These are phyloP conservation scores for Frankliniella fusca DNA, from an alignment of 2,888 invertebrate species.

Conservation along the genomic window DNA sequence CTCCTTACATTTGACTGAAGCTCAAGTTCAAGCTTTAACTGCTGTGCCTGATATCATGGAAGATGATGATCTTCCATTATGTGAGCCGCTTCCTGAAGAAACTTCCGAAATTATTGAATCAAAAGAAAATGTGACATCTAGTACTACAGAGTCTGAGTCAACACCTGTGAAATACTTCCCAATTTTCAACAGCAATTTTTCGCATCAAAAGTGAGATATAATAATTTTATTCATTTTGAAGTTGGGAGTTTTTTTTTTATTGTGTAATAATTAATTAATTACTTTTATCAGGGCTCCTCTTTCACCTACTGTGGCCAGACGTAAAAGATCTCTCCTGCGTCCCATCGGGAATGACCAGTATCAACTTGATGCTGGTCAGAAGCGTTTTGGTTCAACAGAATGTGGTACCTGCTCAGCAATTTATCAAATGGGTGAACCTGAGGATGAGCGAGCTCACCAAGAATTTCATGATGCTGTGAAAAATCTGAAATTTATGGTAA, in stretches of 20 bases:
- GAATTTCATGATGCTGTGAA: slow-evolving; percentile 67
- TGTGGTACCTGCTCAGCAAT: slow-evolving; percentile 70
- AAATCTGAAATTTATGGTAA: slow-evolving; percentile 62
- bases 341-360: slow-evolving; percentile 57
- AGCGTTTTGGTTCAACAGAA: slow-evolving; percentile 67
- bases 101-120: not conserved
- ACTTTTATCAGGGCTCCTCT: not conserved
- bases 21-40: slow-evolving; percentile 11
- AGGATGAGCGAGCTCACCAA: slow-evolving; percentile 71
- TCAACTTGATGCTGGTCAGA: slow-evolving; percentile 81
- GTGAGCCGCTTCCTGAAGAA: not conserved
- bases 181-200: slow-evolving; percentile 17
- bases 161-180: slow-evolving; percentile 27
- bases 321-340: slow-evolving; percentile 29
- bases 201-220: slow-evolving; percentile 7
- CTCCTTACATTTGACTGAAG: not conserved
- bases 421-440: slow-evolving; percentile 69
- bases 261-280: not conserved
- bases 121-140: not conserved
- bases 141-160: not conserved
- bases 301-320: not conserved
- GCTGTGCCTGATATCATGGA: slow-evolving; percentile 8
- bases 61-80: not conserved
- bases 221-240: not conserved
- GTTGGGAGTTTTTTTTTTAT: not conserved